Base-by-base conservation (phyloP, 2,113 vertebrate genomes). In the Thymallus thymallus region DNA sequence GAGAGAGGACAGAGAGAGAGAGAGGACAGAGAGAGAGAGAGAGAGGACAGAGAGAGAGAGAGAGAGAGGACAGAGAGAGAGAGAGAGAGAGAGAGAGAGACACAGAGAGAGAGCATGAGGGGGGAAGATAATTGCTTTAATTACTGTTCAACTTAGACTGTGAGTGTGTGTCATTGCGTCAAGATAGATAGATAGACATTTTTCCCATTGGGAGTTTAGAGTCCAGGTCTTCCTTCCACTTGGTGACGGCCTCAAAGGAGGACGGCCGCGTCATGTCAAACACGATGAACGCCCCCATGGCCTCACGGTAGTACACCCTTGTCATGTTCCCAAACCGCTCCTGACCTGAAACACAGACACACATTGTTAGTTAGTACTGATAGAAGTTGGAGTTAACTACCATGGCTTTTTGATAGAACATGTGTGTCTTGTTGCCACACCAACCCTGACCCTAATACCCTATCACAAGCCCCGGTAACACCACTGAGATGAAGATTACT, bases 281-380 rank as follows among this genome's bases (percentile, higher is more conserved):
- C 71, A 95, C 93, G 0, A 95, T 93, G 80, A 95, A 91, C 20
- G 93, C 94, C 4, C 94, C 94, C 83, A 94, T 92, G 66, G 94
- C 94, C 83, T 95, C 94, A 12, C 93, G 89, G 89, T 95, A 95
- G 88, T 95, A 95, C 30, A 95, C 92, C 0, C 94, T 90, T 24
- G 94, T 95, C 94, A 95, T 95, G 90, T 95, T 94, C 55, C 94
- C 94, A 69, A 94, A 95, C 32, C 94, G 83, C 80, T 95, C 94
- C 81, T 95, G 94, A 80, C 94, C 94, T 95, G 60, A 69, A 1
- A 48, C 68, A 69, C 68, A 55, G 23, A 69, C 23, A 69, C 26
- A 26, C 2, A 26, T 26, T 26, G 26, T 26, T 26, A 26, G 26
- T 2, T 26, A 2, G 1, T 1, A 26, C 26, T 26, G 26, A 26